Evolutionary conservation across 2,888 invertebrate genomes (phyloP).

Genomic region (Nemurella pictetii): DNA sequence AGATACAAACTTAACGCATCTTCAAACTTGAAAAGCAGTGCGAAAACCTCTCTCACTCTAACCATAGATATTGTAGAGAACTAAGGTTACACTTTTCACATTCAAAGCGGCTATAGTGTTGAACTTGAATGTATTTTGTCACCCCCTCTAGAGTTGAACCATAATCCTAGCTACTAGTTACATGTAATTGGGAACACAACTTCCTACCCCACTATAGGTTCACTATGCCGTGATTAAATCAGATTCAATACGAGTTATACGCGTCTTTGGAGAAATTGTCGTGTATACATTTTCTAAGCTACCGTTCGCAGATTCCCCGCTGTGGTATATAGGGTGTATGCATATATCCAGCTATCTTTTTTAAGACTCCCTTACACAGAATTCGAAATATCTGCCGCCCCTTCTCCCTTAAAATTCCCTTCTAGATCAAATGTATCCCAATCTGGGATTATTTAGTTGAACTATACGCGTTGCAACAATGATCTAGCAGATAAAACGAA

Average conservation of each 20-base stretch:
- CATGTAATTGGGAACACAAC: constrained; percentile 29
- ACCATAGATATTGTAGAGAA: not conserved
- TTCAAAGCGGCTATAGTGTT: constrained; percentile 22
- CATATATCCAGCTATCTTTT: not conserved
- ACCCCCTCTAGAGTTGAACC: constrained; percentile 17
- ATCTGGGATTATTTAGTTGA: constrained; percentile 18
- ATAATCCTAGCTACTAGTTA: constrained; percentile 16
- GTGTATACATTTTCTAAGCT: not conserved
- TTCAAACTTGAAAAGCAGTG: constrained; percentile 31
- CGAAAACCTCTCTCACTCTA: not conserved
- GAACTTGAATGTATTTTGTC: constrained; percentile 6
- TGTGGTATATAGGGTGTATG: constrained; percentile 1
- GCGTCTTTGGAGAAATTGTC: constrained; percentile 33
- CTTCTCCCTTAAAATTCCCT: not conserved
- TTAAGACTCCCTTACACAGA: not conserved
- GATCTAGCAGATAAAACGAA: constrained; percentile 1
- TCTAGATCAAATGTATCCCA: not conserved
- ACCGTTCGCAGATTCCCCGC: constrained; percentile 23
- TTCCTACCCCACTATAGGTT: constrained; percentile 22
- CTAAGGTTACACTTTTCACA: not conserved
- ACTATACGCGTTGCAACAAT: constrained; percentile 12
- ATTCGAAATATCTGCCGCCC: not conserved
- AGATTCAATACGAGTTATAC: constrained; percentile 33
- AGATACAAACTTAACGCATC: constrained; percentile 36
- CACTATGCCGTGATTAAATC: constrained; percentile 34